Conservation (phyloP, 2,888 invertebrate genomes). For the Tenodera sinensis region DNA sequence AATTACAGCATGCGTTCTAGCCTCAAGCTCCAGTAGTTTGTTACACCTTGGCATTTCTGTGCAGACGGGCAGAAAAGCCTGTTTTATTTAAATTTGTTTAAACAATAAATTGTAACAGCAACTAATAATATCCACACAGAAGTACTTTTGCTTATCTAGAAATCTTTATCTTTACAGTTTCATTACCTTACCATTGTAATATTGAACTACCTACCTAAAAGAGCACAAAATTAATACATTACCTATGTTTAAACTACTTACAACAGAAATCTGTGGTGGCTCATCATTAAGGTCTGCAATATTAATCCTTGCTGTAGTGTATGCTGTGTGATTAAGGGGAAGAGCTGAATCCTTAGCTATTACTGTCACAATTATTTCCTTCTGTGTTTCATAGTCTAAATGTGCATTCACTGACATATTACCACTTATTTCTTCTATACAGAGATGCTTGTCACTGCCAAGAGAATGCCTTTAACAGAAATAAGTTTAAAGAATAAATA, state of each 20-base stretch:
- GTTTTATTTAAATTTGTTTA: too few species aligned
- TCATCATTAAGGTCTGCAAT: conserved; percentile 71
- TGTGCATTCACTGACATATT: neutral
- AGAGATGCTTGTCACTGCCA: neutral
- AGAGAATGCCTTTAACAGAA: neutral
- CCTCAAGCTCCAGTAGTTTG: too few species aligned
- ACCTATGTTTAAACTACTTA: conserved; percentile 38
- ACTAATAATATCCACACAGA: too few species aligned
- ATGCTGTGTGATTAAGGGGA: conserved; percentile 45
- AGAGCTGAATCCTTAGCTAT: conserved; percentile 41
- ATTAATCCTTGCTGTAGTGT: conserved; percentile 56
- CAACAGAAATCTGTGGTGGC: conserved; percentile 60
- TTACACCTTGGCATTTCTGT: too few species aligned
- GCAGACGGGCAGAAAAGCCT: too few species aligned
- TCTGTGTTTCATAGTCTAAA: conserved; percentile 55
- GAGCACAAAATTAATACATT: too few species aligned
- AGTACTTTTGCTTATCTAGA: too few species aligned
- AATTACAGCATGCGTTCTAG: too few species aligned
- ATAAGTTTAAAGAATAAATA: neutral
- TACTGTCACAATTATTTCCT: conserved; percentile 49
- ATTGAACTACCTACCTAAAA: too few species aligned
- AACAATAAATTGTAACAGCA: too few species aligned
- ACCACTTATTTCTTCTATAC: neutral
- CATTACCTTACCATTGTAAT: too few species aligned
- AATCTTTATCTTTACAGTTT: too few species aligned